Conservation (phyloP, 2,888 invertebrate species). For the Barypeithes pellucidus region DNA sequence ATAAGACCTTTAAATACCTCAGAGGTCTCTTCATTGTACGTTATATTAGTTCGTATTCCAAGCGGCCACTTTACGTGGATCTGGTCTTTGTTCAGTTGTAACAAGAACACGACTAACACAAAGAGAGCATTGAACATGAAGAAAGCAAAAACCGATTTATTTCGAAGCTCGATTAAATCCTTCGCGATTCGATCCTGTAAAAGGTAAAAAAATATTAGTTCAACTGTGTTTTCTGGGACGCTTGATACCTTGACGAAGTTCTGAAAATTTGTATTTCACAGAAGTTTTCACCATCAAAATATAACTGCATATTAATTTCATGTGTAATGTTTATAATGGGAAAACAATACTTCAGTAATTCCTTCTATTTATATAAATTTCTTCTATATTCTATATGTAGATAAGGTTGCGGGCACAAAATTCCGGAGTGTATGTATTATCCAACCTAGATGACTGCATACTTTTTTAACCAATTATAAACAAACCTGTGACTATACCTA, state of each 20-base stretch:
- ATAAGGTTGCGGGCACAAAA: too few species aligned
- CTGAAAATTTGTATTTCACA: conserved; percentile 47
- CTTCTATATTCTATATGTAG: too few species aligned
- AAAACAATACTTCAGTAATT: too few species aligned
- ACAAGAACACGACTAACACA: conserved; percentile 98
- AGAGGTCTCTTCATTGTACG: conserved; percentile 92
- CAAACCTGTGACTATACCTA: neutral
- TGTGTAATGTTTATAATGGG: too few species aligned
- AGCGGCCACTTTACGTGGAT: conserved; percentile 98
- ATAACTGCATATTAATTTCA: too few species aligned
- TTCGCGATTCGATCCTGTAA: conserved; percentile 90
- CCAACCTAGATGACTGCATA: too few species aligned
- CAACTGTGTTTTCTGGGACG: conserved; percentile 68
- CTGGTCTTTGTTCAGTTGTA: conserved; percentile 99
- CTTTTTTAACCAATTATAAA: too few species aligned
- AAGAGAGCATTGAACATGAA: conserved; percentile 99
- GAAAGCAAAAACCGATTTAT: conserved; percentile 98
- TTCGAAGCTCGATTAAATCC: conserved; percentile 94
- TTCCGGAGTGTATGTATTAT: too few species aligned
- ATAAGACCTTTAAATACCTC: conserved; percentile 76
- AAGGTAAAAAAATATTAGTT: conserved; percentile 72
- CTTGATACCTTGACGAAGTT: conserved; percentile 68
- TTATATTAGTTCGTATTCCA: conserved; percentile 95
- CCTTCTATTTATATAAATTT: too few species aligned
- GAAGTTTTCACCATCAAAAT: too few species aligned